Evolutionary conservation across 1,140 invertebrate genomes (phyloP), one percentile per base, ranked within the genome.

Genomic region (Drosophila tsacasi): DNA sequence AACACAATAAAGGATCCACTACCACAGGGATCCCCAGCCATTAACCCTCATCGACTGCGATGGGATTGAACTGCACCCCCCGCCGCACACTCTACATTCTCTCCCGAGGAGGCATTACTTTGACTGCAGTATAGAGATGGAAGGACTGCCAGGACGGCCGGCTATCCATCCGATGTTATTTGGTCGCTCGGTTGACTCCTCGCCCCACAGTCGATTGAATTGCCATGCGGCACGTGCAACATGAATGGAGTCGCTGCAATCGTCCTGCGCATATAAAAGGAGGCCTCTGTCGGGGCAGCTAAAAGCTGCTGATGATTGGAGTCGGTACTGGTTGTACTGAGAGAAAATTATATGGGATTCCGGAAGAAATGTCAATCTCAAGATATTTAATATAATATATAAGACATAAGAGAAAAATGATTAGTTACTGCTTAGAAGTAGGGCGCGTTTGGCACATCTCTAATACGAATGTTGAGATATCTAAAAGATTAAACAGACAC

Each of bases 261-360:
- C 74, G 75, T 55, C 58, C 75, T 52, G 49, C 55, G 63, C 74
- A 73, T 73, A 73, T 59, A 49, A 72, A 73, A 60, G 73, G 81
- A 83, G 81, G 83, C 83, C 74, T 86, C 78, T 69, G 73, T 52
- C 71, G 69, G 40, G 52, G 30, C 32, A 32, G 71, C 60, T 83
- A 67, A 83, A 83, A 89, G 83, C 83, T 68, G 72, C 52, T 79
- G 72, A 77, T 87, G 76, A 89, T 87, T 69, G 74, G 44, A 42
- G 54, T 23, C 15, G 54, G 21, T 39, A 21, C 37, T 32, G 37
- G 10, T 8, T 21, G 46, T 27, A 69, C 61, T 66, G 47, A 23
- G 19, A 13, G n/a, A 42, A 67, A 59, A 46, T 12, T 9, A 13
- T 5, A 21, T 15, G 23, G 3, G 7, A 19, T 13, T 8, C 25